Evolutionary conservation across 2,888 invertebrate genomes (phyloP), one percentile per base, ranked within the genome.

Genomic region (Teleogryllus oceanicus): DNA sequence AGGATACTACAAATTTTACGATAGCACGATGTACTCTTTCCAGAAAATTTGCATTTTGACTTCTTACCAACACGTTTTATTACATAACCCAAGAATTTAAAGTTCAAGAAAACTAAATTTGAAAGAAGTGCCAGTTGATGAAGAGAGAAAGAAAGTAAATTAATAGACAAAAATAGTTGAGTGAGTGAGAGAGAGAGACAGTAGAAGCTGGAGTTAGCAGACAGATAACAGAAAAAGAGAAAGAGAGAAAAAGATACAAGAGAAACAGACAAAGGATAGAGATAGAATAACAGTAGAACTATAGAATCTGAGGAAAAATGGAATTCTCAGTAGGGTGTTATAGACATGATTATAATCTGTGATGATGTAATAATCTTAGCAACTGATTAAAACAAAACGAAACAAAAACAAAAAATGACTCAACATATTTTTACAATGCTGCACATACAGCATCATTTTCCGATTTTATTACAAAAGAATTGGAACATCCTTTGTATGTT

Each of bases 381-480:
- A 37, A 37, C 37, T 37, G 37, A 8, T 62, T 13, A 62, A 62
- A 62, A n/a, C 5, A 62, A 62, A 62, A 62, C 62, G 16, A 62
- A 13, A 62, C 62, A 62, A 2, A 62, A 62, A 62, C 62, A 62
- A 62, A 62, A 62, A 62, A 62, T 13, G 8, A 62, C 62, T 62
- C 62, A 62, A 62, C 13, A 62, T 62, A 62, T 77, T 77, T 77
- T 77, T 50, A 49, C 13, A 77, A 77, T 49, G 18, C 37, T 77
- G n/a, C 49, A 50, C 49, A 77, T 50, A 50, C 50, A 77, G n/a
- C 50, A 77, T 77, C n/a, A 62, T 18, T 62, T 49, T 77, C n/a
- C 5, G 20, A 77, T 77, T 77, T 77, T 50, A 77, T 77, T 77
- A 77, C 77, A 77, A 77, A 77, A 49, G 77, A 77, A 77, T 18